Evolutionary conservation across 1,140 invertebrate genomes (phyloP), one percentile per base, ranked within the genome.

Genomic region (Diorhabda carinulata): DNA sequence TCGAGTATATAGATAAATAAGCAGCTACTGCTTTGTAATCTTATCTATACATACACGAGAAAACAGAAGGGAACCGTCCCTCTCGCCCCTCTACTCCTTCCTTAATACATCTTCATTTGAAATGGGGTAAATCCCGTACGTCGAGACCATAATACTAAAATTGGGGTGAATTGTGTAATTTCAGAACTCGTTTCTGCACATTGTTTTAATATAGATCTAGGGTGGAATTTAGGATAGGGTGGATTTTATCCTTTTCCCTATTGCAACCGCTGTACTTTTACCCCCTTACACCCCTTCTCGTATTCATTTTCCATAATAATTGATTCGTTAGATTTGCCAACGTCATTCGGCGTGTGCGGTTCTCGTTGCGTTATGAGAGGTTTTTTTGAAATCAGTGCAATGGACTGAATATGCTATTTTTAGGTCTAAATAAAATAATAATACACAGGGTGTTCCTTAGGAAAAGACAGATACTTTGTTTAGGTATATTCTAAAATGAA

Each of bases 101-200:
- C 10, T 65, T 65, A 65, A 65, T 65, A 47, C 47, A 65, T 65
- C 64, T 65, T 65, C 47, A 65, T 65, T 65, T 40, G 47, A n/a
- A 47, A 57, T 62, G 52, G 64, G 64, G 64, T 65, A 57, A 57
- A 65, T 65, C 41, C 64, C 6, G 47, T 65, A 9, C 52, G 52
- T 44, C n/a, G 64, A 57, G 64, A 65, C 47, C 40, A 59, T 41
- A 41, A 10, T 59, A 41, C 71, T 52, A 58, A 69, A 71, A 71
- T 70, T 73, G 70, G 72, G 72, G 72, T 68, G 70, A 67, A 71
- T 73, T 70, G 67, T 71, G 72, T 71, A 71, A 71, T 71, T 70
- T 70, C 68, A 56, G 72, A 68, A 70, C 72, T 73, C 72, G 70
- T 73, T 73, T 73, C 71, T 73, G 68, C 70, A 73, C 72, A 71